Conservation (phyloP, 2,888 invertebrate genomes). For the Diarsia mendica region DNA sequence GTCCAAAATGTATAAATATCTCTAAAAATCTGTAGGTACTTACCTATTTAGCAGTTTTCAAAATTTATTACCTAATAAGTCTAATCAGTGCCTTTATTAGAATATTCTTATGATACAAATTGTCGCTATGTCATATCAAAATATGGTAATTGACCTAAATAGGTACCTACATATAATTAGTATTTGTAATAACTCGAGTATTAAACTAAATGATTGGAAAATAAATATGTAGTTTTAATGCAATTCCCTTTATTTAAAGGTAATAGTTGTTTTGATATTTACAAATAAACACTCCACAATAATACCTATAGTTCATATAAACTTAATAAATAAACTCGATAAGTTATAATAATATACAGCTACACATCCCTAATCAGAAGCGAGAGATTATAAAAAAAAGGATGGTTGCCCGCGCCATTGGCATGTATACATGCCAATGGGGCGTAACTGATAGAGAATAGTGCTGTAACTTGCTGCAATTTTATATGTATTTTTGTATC, state of each 20-base stretch:
- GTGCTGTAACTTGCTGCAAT: conserved; percentile 36
- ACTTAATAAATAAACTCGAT: conserved; percentile 29
- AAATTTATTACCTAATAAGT: conserved; percentile 25
- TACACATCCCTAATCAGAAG: conserved; percentile 38
- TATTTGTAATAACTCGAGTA: neutral
- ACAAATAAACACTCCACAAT: conserved; percentile 32
- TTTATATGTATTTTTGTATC: conserved; percentile 36
- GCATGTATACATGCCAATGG: conserved; percentile 36
- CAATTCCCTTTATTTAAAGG: conserved; percentile 29
- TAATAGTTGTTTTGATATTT: conserved; percentile 28
- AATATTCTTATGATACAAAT: conserved; percentile 30
- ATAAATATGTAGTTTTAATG: conserved; percentile 38
- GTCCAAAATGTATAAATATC: conserved; percentile 29
- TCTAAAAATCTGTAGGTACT: conserved; percentile 18
- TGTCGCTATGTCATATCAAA: conserved; percentile 32
- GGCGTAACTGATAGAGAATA: conserved; percentile 31
- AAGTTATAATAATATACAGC: conserved; percentile 28
- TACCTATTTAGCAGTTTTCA: conserved; percentile 32
- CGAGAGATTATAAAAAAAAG: conserved; percentile 41
- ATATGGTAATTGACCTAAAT: conserved; percentile 27
- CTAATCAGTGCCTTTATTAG: conserved; percentile 26
- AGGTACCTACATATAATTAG: conserved; percentile 10
- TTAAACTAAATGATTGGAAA: conserved; percentile 39
- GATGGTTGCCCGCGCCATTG: conserved; percentile 38
- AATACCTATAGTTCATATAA: conserved; percentile 32